Percentiles rank a stretch among this genome's conserved stretches.
Evolutionary conservation across 2,888 invertebrate genomes (phyloP).

Genomic region (Heliconius ethilla): DNA sequence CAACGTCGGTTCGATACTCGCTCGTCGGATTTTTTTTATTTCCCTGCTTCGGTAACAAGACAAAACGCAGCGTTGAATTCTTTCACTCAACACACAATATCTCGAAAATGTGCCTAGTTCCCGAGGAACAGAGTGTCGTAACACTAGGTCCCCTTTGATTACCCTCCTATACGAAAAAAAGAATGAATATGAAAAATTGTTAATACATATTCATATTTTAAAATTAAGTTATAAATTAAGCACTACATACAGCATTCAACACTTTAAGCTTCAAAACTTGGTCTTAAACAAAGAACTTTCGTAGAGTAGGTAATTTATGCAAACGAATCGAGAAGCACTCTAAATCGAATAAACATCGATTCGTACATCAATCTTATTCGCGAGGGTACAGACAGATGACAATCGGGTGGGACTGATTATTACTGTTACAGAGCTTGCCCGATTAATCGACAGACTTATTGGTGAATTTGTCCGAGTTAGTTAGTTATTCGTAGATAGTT

Average conservation of each 20-base stretch:
- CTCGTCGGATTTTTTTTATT: too few species aligned
- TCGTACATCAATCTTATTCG: conserved; percentile 46
- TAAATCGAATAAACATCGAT: conserved; percentile 42
- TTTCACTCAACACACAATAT: too few species aligned
- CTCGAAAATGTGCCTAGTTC: too few species aligned
- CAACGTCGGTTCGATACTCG: too few species aligned
- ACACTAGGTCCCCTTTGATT: too few species aligned
- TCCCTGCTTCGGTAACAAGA: too few species aligned
- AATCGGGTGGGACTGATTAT: conserved; percentile 56
- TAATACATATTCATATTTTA: not conserved
- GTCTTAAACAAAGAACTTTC: not conserved
- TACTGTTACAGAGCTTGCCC: conserved; percentile 56
- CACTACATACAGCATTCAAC: not conserved
- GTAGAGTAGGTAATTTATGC: conserved; percentile 5
- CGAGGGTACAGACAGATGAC: conserved; percentile 45
- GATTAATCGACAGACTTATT: conserved; percentile 52
- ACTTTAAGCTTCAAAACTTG: not conserved
- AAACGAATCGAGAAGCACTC: conserved; percentile 21
- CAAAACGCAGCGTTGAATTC: too few species aligned
- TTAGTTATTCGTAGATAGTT: conserved; percentile 30
- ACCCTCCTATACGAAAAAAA: too few species aligned
- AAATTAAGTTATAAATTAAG: not conserved
- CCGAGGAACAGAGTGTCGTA: too few species aligned
- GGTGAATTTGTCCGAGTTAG: conserved; percentile 51
- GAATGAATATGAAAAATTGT: not conserved